Evolutionary conservation across 2,888 invertebrate species (phyloP).

Genomic region (Brachyopa scutellaris): DNA sequence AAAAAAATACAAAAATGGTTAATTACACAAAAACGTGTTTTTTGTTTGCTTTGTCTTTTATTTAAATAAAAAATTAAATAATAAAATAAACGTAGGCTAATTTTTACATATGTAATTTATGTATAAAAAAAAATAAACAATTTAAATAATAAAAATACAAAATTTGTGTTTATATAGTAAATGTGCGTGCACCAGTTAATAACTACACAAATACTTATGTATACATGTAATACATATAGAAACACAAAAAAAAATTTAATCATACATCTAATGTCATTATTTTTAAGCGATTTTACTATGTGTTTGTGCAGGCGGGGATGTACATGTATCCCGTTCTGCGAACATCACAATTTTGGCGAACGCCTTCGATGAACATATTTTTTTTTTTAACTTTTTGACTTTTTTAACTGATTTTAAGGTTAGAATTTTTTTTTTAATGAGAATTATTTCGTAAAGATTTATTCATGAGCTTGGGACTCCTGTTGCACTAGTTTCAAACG

Average conservation of each 20-base stretch:
- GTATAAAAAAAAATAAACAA: no score
- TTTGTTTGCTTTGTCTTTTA: background rate
- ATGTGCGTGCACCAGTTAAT: constrained; percentile 48
- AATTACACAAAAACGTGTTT: background rate
- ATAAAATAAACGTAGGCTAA: background rate
- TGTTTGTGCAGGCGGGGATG: background rate
- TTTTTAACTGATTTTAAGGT: constrained; percentile 30
- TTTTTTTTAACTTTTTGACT: constrained; percentile 4
- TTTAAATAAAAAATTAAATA: background rate
- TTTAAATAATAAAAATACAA: no score
- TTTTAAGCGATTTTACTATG: constrained; percentile 41
- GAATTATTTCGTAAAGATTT: constrained; percentile 78
- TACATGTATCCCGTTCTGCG: constrained; percentile 14
- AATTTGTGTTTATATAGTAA: background rate
- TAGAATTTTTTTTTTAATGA: constrained; percentile 10
- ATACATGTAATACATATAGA: constrained; percentile 4
- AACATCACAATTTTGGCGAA: constrained; percentile 60
- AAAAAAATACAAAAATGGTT: constrained; percentile 11
- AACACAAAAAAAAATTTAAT: constrained; percentile 24
- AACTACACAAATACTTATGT: constrained; percentile 36
- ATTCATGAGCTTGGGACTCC: constrained; percentile 95
- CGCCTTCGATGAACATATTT: constrained; percentile 66
- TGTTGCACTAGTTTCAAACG: constrained; percentile 95
- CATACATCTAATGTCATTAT: constrained; percentile 56
- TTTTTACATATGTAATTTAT: no score